These are phyloP conservation scores for Sebastiscus albofasciatus DNA, from an alignment of 2,797 vertebrate genomes.

Conservation along the genomic window DNA sequence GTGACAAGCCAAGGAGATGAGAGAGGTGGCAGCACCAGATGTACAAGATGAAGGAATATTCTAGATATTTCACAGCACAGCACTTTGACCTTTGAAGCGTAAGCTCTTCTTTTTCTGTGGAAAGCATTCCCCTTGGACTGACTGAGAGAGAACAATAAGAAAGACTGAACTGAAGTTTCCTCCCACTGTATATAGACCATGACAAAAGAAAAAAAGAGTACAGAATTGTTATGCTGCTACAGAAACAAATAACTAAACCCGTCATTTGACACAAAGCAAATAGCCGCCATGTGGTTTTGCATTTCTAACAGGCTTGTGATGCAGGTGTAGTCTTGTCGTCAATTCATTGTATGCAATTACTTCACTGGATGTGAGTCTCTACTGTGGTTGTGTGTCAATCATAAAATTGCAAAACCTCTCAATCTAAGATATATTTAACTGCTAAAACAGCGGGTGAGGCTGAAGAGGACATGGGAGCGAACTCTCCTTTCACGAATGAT, in stretches of 20 bases:
- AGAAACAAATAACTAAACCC: conserved; percentile 72
- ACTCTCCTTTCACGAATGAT: conserved; percentile 38
- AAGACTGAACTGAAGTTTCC: conserved; percentile 70
- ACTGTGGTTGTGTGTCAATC: conserved; percentile 75
- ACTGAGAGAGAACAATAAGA: conserved; percentile 69
- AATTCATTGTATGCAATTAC: conserved; percentile 77
- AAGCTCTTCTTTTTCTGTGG: conserved; percentile 82
- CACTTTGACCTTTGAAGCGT: conserved; percentile 93
- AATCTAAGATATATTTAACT: conserved; percentile 69
- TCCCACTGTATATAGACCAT: conserved; percentile 78
- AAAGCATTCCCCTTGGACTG: conserved; percentile 91
- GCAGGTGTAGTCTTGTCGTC: conserved; percentile 72
- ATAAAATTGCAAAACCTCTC: conserved; percentile 66
- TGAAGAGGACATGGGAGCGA: conserved; percentile 54
- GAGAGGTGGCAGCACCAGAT: conserved; percentile 74
- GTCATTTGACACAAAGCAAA: conserved; percentile 68
- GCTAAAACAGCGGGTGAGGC: conserved; percentile 52
- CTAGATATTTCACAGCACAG: conserved; percentile 88
- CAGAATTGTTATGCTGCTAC: conserved; percentile 86
- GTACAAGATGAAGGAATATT: conserved; percentile 93
- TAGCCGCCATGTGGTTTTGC: conserved; percentile 70
- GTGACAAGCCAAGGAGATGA: conserved; percentile 99
- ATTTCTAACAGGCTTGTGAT: conserved; percentile 74
- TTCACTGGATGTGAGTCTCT: conserved; percentile 85
- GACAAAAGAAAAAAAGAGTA: conserved; percentile 69